Base-by-base conservation (phyloP, 2,888 invertebrate species). In the Hartigia nigra region DNA sequence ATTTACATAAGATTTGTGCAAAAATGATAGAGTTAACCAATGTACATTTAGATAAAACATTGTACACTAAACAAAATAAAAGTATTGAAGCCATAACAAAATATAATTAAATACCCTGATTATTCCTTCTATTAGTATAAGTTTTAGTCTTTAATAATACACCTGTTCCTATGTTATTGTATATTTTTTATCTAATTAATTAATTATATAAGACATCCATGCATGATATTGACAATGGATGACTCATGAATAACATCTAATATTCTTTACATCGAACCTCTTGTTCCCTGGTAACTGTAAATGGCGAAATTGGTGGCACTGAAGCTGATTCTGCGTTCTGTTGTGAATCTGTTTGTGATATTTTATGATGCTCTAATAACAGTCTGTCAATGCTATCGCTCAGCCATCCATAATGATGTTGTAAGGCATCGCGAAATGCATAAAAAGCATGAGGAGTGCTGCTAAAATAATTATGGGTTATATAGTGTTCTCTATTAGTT, bases 381-480 rank as follows among this genome's bases (percentile, higher is more conserved):
- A 86, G 74, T 75, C 78, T 83, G 11, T 92, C 92, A 75, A 95
- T 91, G 39, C 92, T 92, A 76, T 93, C 91, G 87, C 93, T 93
- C 76, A 95, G 87, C 95, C 95, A 95, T 70, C 88, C 86, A 87
- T 95, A 94, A 85, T 94, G 93, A 81, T 93, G 93, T 12, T 91
- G 89, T 31, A 95, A 88, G 77, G 93, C 92, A 84, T 93, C 92
- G 77, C 93, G 93, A 87, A 95, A 94, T 12, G 89, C 90, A 77
- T 93, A 92, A 89, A 93, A 95, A 0, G 94, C 92, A n/a, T 86
- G 70, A 35, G 87, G 82, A 5, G 90, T 90, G 31, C 89, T 86
- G 36, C 90, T 90, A 77, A 78, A 84, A 84, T 77, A 75, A 72
- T 31, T 12, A 31, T 31, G 36, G 5, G 36, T 36, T 36, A 75